Evolutionary conservation across 2,888 invertebrate genomes (phyloP).

Genomic region (Incurvaria masculella): DNA sequence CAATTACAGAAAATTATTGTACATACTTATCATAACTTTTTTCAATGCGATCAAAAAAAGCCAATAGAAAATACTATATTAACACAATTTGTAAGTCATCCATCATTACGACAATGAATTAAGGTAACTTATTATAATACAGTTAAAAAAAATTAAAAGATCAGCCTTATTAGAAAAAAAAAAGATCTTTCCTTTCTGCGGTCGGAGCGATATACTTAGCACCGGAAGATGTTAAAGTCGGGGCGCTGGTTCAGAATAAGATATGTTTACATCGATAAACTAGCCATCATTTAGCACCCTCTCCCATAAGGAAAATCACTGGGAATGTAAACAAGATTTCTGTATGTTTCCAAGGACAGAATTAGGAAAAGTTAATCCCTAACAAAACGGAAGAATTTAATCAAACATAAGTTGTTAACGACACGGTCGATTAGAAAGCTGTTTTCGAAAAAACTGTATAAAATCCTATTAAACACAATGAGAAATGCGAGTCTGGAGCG

Average conservation of each 20-base stretch:
- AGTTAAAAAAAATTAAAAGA: constrained; percentile 45
- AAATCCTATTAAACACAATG: constrained; percentile 26
- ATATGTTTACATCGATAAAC: constrained; percentile 38
- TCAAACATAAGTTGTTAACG: not conserved
- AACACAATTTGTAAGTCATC: constrained; percentile 20
- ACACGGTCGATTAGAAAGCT: constrained; percentile 26
- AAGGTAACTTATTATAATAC: constrained; percentile 35
- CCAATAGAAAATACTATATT: constrained; percentile 44
- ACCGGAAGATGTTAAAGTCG: constrained; percentile 33
- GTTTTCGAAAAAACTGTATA: constrained; percentile 30
- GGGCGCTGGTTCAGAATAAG: constrained; percentile 33
- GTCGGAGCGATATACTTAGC: constrained; percentile 38
- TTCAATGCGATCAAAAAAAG: constrained; percentile 28
- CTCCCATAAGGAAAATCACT: constrained; percentile 43
- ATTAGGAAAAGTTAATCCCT: constrained; percentile 32
- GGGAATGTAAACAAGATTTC: constrained; percentile 44
- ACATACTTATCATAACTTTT: constrained; percentile 32
- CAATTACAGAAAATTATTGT: constrained; percentile 46
- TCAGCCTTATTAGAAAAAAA: constrained; percentile 50
- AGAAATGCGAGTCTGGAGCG: constrained; percentile 25
- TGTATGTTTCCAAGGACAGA: constrained; percentile 25
- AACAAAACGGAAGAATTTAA: constrained; percentile 19
- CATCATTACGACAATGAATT: not conserved
- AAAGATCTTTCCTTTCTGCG: constrained; percentile 49
- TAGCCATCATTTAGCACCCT: constrained; percentile 47